Evolutionary conservation across 2,888 invertebrate species (phyloP).

Genomic region (Pyrrhia umbra): DNA sequence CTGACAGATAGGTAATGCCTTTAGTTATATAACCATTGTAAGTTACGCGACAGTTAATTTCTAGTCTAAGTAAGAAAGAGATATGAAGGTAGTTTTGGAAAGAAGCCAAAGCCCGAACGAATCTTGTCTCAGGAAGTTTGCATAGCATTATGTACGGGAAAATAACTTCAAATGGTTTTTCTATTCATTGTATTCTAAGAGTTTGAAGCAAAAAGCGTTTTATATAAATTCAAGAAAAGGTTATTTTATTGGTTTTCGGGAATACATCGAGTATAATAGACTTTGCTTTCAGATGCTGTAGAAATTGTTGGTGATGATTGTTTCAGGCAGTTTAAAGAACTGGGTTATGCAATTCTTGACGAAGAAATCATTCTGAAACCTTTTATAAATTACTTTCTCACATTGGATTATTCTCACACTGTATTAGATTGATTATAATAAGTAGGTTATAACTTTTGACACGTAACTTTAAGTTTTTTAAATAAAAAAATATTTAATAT

Average conservation of each 20-base stretch:
- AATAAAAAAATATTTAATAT: no score
- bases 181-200: slow-evolving; percentile 44
- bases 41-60: slow-evolving; percentile 45
- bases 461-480: no score
- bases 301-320: background rate
- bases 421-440: no score
- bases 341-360: background rate
- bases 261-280: slow-evolving; percentile 7
- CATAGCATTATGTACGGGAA: slow-evolving; percentile 48
- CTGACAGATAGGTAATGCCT: background rate
- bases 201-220: slow-evolving; percentile 11
- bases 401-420: no score
- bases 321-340: background rate
- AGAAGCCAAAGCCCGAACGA: slow-evolving; percentile 47
- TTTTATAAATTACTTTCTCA: no score
- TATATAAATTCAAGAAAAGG: slow-evolving; percentile 37
- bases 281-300: background rate
- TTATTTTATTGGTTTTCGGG: slow-evolving; percentile 15
- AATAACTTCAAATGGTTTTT: slow-evolving; percentile 41
- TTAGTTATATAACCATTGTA: slow-evolving; percentile 12
- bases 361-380: no score
- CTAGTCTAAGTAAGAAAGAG: slow-evolving; percentile 19
- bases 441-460: no score
- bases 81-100: slow-evolving; percentile 42
- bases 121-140: slow-evolving; percentile 55